Evolutionary conservation across 2,113 vertebrate species (phyloP).

Genomic region (Hippocampus comes): DNA sequence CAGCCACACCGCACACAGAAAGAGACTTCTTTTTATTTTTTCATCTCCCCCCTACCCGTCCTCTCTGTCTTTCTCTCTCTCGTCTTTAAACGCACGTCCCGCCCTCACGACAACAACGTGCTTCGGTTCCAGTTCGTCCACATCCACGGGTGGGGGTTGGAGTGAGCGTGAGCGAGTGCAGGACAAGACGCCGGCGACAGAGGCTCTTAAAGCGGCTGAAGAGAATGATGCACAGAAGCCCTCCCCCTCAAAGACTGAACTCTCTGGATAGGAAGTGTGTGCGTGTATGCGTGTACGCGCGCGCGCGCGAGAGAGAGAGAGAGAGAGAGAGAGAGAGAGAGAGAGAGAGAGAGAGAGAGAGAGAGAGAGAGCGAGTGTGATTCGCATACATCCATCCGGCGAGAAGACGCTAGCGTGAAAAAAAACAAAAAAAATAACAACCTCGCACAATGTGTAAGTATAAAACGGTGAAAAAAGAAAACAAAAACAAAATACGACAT

Average conservation of each 20-base stretch:
- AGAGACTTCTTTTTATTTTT: slow-evolving; percentile 9
- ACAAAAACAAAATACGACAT: neutral
- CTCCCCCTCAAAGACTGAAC: neutral
- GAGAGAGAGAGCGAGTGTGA: neutral
- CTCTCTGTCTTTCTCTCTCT: neutral
- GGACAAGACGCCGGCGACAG: neutral
- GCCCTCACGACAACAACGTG: slow-evolving; percentile 4
- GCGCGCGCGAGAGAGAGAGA: neutral
- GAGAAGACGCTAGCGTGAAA: neutral
- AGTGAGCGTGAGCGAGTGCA: neutral
- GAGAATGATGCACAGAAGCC: neutral
- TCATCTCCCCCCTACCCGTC: neutral
- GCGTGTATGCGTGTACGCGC: no score
- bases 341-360: neutral
- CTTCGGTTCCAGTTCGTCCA: neutral
- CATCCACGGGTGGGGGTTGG: neutral
- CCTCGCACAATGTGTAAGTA: neutral
- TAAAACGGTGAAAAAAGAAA: neutral
- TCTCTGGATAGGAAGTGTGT: slow-evolving; percentile 1
- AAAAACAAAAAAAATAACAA: neutral
- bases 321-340: neutral
- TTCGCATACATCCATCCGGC: neutral
- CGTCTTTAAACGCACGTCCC: neutral
- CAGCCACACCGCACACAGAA: slow-evolving; percentile 56
- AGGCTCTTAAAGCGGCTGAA: neutral